These are phyloP conservation scores for Scaptomyza graminum DNA, from an alignment of 1,140 invertebrate species.

Conservation along the genomic window DNA sequence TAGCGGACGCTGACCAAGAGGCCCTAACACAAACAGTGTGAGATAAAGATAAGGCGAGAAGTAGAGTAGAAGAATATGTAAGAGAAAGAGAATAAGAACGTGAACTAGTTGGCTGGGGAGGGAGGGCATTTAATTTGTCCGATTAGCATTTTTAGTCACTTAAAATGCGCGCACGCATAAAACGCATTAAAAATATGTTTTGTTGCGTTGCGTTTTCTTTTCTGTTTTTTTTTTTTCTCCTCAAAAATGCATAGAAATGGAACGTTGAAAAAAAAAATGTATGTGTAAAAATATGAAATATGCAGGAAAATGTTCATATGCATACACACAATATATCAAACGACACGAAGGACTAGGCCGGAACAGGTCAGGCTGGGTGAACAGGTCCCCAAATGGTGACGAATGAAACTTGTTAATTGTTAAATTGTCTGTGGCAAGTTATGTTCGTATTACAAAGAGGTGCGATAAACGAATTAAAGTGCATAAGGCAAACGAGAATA, in stretches of 20 bases:
- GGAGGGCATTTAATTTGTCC: conserved; percentile 75
- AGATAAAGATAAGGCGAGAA: not conserved
- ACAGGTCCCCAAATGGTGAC: conserved; percentile 10
- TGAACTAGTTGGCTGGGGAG: conserved; percentile 4
- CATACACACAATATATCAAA: conserved; percentile 6
- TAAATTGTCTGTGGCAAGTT: conserved; percentile 21
- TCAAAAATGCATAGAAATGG: conserved; percentile 24
- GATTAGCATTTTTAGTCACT: conserved; percentile 79
- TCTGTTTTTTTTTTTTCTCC: not conserved
- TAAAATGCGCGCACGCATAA: conserved; percentile 76
- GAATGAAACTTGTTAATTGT: conserved; percentile 45
- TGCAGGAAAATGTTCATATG: conserved; percentile 41
- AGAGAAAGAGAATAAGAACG: not conserved
- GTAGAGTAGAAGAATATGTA: too few relatives aligned
- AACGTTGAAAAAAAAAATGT: conserved; percentile 19
- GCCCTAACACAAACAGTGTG: not conserved
- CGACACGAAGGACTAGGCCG: conserved; percentile 22
- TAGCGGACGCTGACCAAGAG: conserved; percentile 39
- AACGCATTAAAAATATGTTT: conserved; percentile 71
- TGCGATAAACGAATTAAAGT: conserved; percentile 38
- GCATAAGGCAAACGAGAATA: not conserved
- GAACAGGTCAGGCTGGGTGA: not conserved
- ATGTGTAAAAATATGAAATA: conserved; percentile 44
- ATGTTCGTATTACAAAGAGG: conserved; percentile 9
- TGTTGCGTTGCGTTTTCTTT: conserved; percentile 24